Evolutionary conservation across 1,140 invertebrate genomes (phyloP).

Genomic region (Limonius californicus): DNA sequence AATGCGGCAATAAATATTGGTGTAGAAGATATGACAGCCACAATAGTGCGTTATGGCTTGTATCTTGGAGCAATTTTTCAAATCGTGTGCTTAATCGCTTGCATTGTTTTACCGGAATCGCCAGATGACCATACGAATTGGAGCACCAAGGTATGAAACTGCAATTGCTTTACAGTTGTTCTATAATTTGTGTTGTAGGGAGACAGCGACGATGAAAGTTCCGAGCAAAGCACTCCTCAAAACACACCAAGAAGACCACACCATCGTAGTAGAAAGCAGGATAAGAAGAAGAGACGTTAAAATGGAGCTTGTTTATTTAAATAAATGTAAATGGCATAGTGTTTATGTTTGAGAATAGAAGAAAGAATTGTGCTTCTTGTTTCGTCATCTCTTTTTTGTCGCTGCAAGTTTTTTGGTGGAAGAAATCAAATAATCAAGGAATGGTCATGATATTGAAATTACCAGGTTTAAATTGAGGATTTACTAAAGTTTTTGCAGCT

Average conservation of each 20-base stretch:
- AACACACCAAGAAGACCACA: constrained; percentile 52
- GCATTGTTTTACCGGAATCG: constrained; percentile 56
- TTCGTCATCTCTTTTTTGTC: too few relatives aligned
- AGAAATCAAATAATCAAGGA: too few relatives aligned
- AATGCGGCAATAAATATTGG: constrained; percentile 44
- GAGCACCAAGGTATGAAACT: constrained; percentile 36
- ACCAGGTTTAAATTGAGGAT: too few relatives aligned
- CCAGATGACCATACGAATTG: constrained; percentile 35
- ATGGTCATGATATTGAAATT: too few relatives aligned
- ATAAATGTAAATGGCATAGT: too few relatives aligned
- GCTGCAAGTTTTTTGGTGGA: too few relatives aligned
- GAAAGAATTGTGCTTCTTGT: too few relatives aligned
- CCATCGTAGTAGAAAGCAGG: constrained; percentile 50
- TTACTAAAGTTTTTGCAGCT: too few relatives aligned
- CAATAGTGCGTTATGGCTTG: constrained; percentile 61
- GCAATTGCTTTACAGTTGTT: background rate
- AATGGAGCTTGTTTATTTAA: too few relatives aligned
- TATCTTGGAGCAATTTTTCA: constrained; percentile 69
- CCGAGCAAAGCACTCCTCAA: constrained; percentile 59
- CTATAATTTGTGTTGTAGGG: constrained; percentile 35
- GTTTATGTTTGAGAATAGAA: too few relatives aligned
- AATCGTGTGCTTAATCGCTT: constrained; percentile 62
- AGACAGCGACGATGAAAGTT: constrained; percentile 53
- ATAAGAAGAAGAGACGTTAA: constrained; percentile 56
- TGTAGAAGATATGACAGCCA: constrained; percentile 60